Conservation (phyloP, 2,113 vertebrate species). For the mouse (Mus musculus) region DNA sequence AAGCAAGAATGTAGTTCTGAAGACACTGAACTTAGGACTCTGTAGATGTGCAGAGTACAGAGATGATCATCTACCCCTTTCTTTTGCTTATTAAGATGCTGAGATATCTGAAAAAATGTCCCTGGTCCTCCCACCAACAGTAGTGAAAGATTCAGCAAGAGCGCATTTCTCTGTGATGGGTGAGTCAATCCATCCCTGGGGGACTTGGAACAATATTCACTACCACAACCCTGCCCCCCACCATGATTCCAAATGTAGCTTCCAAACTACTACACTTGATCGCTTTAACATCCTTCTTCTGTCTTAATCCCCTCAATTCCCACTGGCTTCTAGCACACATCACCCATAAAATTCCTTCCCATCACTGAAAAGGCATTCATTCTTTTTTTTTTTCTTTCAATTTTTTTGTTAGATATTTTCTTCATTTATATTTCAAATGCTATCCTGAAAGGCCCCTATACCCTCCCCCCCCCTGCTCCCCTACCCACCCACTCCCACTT, state of each 20-base stretch:
- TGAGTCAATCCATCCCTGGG: conserved; percentile 62
- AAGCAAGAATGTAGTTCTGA: not conserved
- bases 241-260: no score
- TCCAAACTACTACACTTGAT: not conserved
- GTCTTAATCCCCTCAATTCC: not conserved
- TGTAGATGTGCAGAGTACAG: not conserved
- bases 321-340: not conserved
- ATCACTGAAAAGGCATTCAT: not conserved
- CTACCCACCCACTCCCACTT: no score
- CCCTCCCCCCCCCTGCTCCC: no score
- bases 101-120: conserved; percentile 6
- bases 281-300: not conserved
- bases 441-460: no score
- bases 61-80: not conserved
- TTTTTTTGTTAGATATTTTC: no score
- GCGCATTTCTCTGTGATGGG: conserved; percentile 82
- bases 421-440: no score
- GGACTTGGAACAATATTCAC: not conserved
- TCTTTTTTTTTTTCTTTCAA: no score
- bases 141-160: conserved; percentile 81
- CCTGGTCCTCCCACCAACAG: conserved; percentile 72
- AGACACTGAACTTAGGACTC: not conserved
- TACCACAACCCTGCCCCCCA: no score
- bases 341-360: not conserved
- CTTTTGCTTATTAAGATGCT: conserved; percentile 63